These are phyloP conservation scores for Lasioglossum zephyrum DNA, from an alignment of 2,888 invertebrate species.

Conservation along the genomic window DNA sequence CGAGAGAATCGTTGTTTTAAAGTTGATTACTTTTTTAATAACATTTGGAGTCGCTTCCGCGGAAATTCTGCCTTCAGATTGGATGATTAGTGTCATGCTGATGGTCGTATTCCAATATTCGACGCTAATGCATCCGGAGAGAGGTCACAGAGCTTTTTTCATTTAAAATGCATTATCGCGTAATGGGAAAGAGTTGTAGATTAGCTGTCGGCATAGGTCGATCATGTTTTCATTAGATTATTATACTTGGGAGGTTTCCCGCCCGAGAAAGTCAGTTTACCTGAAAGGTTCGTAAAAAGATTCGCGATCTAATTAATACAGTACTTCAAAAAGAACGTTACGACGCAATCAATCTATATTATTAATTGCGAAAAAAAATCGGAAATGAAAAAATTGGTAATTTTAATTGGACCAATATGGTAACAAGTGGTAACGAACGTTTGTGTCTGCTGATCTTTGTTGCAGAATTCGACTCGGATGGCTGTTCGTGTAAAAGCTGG, in stretches of 20 bases:
- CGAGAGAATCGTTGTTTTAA: not conserved
- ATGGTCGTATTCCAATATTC: not conserved
- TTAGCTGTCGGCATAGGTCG: not conserved
- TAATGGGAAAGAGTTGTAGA: not conserved
- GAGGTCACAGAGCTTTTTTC: not conserved
- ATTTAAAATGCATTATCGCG: not conserved
- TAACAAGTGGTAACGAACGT: not conserved
- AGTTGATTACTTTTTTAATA: not conserved
- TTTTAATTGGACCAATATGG: not conserved
- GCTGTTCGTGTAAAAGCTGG: constrained; percentile 62
- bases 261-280: not conserved
- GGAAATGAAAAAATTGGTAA: not conserved
- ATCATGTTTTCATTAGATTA: not conserved
- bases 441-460: not conserved
- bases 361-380: not conserved
- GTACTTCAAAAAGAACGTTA: not conserved
- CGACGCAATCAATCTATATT: not conserved
- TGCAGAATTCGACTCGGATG: constrained; percentile 73
- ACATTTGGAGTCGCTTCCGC: not conserved
- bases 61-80: not conserved
- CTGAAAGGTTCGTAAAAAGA: not conserved
- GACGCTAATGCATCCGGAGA: not conserved
- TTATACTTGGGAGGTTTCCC: not conserved
- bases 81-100: not conserved
- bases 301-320: not conserved